A percentile compares a stretch with the other conserved stretches of the same genome.
phyloP scores from a whole-genome alignment of 2,888 invertebrate species.

The Coenonympha glycerion region DNA sequence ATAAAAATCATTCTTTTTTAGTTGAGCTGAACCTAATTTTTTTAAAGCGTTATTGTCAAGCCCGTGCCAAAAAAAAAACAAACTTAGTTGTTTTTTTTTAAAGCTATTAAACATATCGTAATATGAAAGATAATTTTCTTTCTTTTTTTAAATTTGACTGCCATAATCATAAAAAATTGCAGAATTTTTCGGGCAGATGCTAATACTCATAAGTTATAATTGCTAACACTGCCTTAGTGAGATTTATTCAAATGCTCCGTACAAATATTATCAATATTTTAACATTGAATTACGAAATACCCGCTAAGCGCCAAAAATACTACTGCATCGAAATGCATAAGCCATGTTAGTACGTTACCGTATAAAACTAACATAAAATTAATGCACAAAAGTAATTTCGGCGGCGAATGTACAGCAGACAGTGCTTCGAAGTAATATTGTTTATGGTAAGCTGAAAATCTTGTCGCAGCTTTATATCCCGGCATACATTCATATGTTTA shows the following conservation, averaged over 20 bases:
- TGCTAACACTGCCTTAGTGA: background rate
- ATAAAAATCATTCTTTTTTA: too few relatives aligned
- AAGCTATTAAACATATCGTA: too few relatives aligned
- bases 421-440: slow-evolving; percentile 58
- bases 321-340: slow-evolving; percentile 23
- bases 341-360: slow-evolving; percentile 11
- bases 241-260: background rate
- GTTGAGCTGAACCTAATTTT: too few relatives aligned
- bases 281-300: background rate
- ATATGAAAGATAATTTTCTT: too few relatives aligned
- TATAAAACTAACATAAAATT: slow-evolving; percentile 25
- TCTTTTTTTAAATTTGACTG: too few relatives aligned
- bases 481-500: slow-evolving; percentile 17
- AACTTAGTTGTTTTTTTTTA: too few relatives aligned
- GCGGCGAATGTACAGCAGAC: slow-evolving; percentile 28
- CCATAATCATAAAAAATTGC: too few relatives aligned
- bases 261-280: background rate
- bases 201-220: too few relatives aligned
- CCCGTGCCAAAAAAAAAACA: too few relatives aligned
- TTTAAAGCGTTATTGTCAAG: too few relatives aligned
- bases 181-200: too few relatives aligned
- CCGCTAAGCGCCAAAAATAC: background rate
- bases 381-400: slow-evolving; percentile 29
- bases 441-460: slow-evolving; percentile 71
- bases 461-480: slow-evolving; percentile 53